phyloP scores from a whole-genome alignment of 2,113 vertebrate genomes.

The Chaetorhynchus papuensis region DNA sequence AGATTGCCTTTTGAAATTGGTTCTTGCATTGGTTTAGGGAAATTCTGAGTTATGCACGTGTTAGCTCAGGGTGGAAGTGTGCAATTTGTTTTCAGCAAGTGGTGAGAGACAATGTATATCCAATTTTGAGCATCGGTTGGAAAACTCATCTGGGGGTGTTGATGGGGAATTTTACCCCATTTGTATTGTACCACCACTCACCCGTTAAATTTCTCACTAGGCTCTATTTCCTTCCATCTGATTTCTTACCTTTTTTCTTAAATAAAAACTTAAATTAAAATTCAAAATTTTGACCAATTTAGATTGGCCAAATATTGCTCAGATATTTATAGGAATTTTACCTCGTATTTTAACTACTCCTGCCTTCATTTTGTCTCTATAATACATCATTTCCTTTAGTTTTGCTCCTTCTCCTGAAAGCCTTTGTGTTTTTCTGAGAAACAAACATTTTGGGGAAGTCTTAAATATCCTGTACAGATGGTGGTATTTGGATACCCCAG shows the following conservation, averaged over 20 bases:
- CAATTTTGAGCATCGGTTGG: not conserved
- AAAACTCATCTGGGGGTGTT: not conserved
- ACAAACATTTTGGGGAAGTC: not conserved
- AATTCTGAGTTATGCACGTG: not conserved
- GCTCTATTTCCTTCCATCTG: not conserved
- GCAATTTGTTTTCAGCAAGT: not conserved
- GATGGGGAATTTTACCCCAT: not conserved
- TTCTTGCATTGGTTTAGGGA: not conserved
- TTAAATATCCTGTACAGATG: not conserved
- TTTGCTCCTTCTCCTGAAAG: not conserved
- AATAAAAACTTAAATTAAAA: not conserved
- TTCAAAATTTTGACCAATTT: not conserved
- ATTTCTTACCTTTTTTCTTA: not conserved
- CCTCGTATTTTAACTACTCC: not conserved
- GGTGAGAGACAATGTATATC: not conserved
- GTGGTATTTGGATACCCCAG: not conserved
- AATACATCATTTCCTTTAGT: not conserved
- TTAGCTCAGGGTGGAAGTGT: not conserved
- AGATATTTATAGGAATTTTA: not conserved
- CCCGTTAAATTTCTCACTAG: not conserved
- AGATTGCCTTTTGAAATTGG: not conserved
- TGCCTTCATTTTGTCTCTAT: not conserved
- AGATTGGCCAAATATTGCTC: not conserved
- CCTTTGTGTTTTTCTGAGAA: not conserved
- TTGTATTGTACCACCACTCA: not conserved